phyloP scores from a whole-genome alignment of 2,888 invertebrate species.

The Nebria brevicollis region DNA sequence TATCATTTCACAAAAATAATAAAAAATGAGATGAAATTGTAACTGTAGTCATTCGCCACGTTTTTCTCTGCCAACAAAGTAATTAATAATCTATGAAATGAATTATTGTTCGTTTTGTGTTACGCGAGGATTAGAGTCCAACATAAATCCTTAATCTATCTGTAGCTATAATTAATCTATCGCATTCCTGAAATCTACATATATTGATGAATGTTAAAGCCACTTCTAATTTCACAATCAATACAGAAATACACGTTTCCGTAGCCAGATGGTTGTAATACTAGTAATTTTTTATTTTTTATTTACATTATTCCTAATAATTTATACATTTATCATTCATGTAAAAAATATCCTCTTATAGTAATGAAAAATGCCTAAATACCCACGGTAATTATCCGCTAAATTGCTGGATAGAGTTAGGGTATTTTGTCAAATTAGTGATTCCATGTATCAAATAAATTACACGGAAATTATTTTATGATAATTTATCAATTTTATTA shows the following conservation, averaged over 20 bases:
- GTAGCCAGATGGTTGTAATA: background rate
- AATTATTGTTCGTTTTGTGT: conserved; percentile 9
- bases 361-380: too few species aligned
- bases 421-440: background rate
- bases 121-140: background rate
- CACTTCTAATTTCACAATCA: background rate
- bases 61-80: background rate
- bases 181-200: background rate
- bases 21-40: too few species aligned
- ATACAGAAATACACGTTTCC: background rate
- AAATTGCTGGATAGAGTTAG: too few species aligned
- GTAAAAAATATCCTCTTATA: too few species aligned
- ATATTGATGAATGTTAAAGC: conserved; percentile 4
- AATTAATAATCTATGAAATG: conserved; percentile 22
- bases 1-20: too few species aligned
- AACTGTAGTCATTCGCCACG: background rate
- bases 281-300: background rate
- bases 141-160: background rate
- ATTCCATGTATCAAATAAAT: background rate
- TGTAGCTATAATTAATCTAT: conserved; percentile 9
- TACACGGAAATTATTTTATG: background rate
- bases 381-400: too few species aligned
- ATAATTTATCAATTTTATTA: too few species aligned
- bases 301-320: background rate
- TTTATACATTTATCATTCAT: background rate